Conservation (phyloP, 2,888 invertebrate genomes). For the Drosophila peninsularis region DNA sequence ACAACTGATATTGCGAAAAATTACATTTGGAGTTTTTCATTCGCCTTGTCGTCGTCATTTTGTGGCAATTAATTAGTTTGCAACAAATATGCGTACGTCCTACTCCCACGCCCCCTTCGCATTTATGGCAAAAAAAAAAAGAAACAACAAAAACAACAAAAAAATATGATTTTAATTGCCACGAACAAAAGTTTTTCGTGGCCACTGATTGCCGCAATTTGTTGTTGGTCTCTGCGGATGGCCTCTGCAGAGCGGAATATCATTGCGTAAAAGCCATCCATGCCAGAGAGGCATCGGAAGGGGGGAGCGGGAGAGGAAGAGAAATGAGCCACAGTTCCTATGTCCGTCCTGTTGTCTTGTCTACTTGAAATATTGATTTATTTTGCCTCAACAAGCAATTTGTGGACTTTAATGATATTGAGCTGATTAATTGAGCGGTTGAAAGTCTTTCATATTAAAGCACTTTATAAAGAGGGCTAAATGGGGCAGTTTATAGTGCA, state of each 20-base stretch:
- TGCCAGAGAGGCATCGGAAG: background rate
- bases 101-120: constrained; percentile 24
- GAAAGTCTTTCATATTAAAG: background rate
- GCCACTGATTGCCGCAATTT: constrained; percentile 49
- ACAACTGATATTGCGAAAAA: constrained; percentile 63
- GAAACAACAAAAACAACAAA: background rate
- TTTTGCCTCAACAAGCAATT: constrained; percentile 2
- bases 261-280: constrained; percentile 52
- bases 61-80: constrained; percentile 76
- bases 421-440: constrained; percentile 7
- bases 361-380: constrained; percentile 9
- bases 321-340: constrained; percentile 31
- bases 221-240: constrained; percentile 37
- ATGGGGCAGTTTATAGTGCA: background rate
- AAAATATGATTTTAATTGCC: constrained; percentile 67
- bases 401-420: background rate
- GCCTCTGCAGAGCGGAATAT: background rate
- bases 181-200: constrained; percentile 13
- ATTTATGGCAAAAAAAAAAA: constrained; percentile 4
- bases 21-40: constrained; percentile 55
- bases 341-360: background rate
- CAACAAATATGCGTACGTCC: constrained; percentile 70
- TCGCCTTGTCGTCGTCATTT: constrained; percentile 55
- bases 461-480: background rate
- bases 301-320: constrained; percentile 2